A percentile compares a stretch with the other conserved stretches of the same genome.
These are phyloP conservation scores for Elaeidobius kamerunicus DNA, from an alignment of 2,888 invertebrate genomes.

Conservation along the genomic window DNA sequence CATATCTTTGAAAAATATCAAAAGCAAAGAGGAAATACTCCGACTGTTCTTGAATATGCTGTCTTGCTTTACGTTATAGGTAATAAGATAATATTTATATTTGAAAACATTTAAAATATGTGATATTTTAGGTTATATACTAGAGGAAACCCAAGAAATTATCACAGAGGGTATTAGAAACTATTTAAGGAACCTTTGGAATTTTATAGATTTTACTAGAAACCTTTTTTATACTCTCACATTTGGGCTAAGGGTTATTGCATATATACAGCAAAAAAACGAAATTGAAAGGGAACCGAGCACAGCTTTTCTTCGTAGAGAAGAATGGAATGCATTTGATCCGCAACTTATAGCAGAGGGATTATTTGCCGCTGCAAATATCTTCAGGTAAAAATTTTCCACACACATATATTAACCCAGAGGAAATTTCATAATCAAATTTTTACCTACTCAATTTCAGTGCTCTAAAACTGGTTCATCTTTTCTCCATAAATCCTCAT, in stretches of 20 bases:
- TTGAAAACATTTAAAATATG: background rate
- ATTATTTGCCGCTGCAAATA: slow-evolving; percentile 91
- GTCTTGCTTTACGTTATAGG: slow-evolving; percentile 84
- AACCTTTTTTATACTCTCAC: slow-evolving; percentile 82
- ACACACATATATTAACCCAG: background rate
- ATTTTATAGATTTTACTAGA: slow-evolving; percentile 91
- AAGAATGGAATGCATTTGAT: slow-evolving; percentile 90
- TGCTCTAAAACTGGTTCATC: slow-evolving; percentile 90
- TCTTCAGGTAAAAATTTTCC: slow-evolving; percentile 79
- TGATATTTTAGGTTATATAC: slow-evolving; percentile 68
- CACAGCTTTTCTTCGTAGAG: slow-evolving; percentile 74
- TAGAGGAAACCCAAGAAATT: slow-evolving; percentile 90
- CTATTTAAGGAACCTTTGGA: slow-evolving; percentile 93
- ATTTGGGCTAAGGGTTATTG: slow-evolving; percentile 63
- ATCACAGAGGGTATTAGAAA: slow-evolving; percentile 82
- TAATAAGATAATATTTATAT: slow-evolving; percentile 40
- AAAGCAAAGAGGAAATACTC: slow-evolving; percentile 80
- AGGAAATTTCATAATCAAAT: background rate
- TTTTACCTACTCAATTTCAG: slow-evolving; percentile 49
- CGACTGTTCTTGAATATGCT: slow-evolving; percentile 78
- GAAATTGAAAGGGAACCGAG: slow-evolving; percentile 67
- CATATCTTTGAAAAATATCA: slow-evolving; percentile 59
- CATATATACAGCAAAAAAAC: slow-evolving; percentile 69
- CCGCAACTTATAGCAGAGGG: slow-evolving; percentile 92
- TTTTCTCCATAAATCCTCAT: slow-evolving; percentile 96